Conservation (phyloP, 2,113 vertebrate genomes). For the Tachycineta bicolor region DNA sequence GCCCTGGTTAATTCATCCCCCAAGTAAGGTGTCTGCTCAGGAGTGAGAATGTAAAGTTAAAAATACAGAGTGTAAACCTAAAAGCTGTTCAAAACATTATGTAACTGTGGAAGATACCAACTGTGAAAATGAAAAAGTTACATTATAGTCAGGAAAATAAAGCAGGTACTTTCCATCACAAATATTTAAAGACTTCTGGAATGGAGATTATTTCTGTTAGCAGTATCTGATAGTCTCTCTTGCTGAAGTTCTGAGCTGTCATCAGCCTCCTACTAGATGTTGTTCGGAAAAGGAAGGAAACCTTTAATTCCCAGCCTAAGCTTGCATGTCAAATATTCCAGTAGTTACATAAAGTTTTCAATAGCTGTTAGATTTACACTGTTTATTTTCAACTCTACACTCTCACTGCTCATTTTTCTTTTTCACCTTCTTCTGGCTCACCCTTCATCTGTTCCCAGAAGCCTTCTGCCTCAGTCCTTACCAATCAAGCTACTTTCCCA, state of each 20-base stretch:
- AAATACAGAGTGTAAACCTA: background rate
- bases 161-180: background rate
- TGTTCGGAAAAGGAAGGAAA: constrained; percentile 28
- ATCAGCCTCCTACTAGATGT: background rate
- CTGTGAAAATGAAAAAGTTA: background rate
- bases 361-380: background rate
- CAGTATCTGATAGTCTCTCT: background rate
- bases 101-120: background rate
- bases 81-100: background rate
- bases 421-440: background rate
- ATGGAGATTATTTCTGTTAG: background rate
- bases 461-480: background rate
- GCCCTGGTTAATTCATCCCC: background rate
- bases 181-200: background rate
- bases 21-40: background rate
- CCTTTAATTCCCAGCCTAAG: background rate
- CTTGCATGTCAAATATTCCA: background rate
- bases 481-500: background rate
- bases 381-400: constrained; percentile 11
- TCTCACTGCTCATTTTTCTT: background rate
- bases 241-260: constrained; percentile 28
- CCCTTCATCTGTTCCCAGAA: constrained; percentile 2
- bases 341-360: background rate
- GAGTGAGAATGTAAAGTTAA: background rate
- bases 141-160: background rate